Percentiles rank a stretch among this genome's conserved stretches.
phyloP scores from a whole-genome alignment of 2,113 vertebrate species.

The Rhipidura dahli region DNA sequence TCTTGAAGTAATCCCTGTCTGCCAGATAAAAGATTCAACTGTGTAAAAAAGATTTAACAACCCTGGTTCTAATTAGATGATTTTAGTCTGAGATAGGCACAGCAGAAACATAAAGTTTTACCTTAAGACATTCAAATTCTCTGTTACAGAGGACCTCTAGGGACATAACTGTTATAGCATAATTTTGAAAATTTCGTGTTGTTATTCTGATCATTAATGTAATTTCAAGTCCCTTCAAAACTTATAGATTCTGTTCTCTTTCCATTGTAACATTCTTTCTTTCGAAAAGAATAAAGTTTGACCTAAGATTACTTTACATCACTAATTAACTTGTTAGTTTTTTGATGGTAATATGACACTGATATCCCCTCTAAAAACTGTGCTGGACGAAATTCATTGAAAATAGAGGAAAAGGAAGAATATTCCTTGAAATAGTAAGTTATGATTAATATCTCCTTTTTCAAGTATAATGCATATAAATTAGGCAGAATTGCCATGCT shows the following conservation, averaged over 20 bases:
- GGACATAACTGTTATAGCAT: fast-evolving
- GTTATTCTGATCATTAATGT: background rate
- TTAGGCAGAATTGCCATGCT: background rate
- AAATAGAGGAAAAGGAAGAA: background rate
- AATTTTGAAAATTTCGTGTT: background rate
- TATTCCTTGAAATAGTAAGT: background rate
- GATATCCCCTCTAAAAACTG: background rate
- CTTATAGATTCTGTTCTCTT: background rate
- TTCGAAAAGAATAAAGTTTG: background rate
- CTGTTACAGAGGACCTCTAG: background rate
- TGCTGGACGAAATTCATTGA: background rate
- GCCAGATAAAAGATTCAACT: background rate
- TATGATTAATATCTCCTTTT: background rate
- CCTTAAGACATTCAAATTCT: background rate
- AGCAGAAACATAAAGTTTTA: background rate
- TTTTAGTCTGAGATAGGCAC: background rate
- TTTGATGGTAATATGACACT: background rate
- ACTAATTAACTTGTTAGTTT: background rate
- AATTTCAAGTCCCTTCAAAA: background rate
- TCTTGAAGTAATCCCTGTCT: background rate
- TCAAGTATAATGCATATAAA: background rate
- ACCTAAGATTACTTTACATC: background rate
- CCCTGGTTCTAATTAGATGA: background rate
- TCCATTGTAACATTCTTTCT: background rate
- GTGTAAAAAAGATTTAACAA: background rate